Conservation (phyloP, 2,888 invertebrate species). For the Trichogramma dendrolimi region DNA sequence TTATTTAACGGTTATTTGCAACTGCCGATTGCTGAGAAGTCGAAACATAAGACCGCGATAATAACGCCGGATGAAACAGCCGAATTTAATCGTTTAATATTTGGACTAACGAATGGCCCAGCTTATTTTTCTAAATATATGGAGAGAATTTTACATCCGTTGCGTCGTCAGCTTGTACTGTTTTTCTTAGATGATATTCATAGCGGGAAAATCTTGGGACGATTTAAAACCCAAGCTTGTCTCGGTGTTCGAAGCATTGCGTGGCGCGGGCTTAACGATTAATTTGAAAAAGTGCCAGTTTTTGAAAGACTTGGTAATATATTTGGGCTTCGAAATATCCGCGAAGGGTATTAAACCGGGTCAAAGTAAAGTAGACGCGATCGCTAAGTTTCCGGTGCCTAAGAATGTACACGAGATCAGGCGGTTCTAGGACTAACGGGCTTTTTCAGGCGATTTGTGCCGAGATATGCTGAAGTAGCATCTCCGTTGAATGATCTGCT, state of each 20-base stretch:
- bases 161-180: constrained; percentile 29
- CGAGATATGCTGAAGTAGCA: constrained; percentile 12
- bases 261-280: not conserved
- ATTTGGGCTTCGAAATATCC: constrained; percentile 8
- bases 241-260: not conserved
- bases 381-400: constrained; percentile 4
- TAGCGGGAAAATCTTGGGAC: constrained; percentile 30
- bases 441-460: constrained; percentile 18
- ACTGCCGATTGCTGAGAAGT: constrained; percentile 13
- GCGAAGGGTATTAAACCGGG: not conserved
- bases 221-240: constrained; percentile 32
- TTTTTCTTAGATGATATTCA: constrained; percentile 41
- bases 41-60: constrained; percentile 10
- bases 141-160: constrained; percentile 17
- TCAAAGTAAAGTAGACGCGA: not conserved
- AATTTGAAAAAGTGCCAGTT: constrained; percentile 1
- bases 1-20: constrained; percentile 24
- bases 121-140: constrained; percentile 29
- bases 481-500: constrained; percentile 3
- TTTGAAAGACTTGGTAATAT: not conserved
- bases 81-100: constrained; percentile 21
- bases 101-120: constrained; percentile 33
- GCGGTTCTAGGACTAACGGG: constrained; percentile 16
- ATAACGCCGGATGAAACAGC: constrained; percentile 20
- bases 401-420: constrained; percentile 10